phyloP scores from a whole-genome alignment of 2,797 vertebrate species.

The Falco berigora region DNA sequence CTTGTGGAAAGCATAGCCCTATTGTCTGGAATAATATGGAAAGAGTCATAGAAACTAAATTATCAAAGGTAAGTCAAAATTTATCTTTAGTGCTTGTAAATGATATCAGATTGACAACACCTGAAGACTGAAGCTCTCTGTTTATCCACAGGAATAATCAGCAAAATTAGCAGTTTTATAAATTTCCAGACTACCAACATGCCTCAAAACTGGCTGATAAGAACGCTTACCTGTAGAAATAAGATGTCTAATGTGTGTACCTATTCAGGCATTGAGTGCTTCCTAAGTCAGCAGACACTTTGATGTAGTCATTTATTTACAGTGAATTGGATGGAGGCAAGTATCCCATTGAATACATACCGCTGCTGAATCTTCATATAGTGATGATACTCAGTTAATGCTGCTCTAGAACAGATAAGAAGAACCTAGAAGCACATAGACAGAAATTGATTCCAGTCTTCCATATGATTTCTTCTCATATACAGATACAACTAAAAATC shows the following conservation, averaged over 20 bases:
- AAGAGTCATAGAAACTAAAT: slow-evolving; percentile 77
- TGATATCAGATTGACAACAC: not conserved
- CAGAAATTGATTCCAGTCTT: not conserved
- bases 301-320: not conserved
- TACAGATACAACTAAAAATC: not conserved
- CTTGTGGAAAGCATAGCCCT: slow-evolving; percentile 71
- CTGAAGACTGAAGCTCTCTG: slow-evolving; percentile 20
- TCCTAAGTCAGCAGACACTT: not conserved
- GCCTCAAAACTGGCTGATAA: not conserved
- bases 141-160: not conserved
- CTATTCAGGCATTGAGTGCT: not conserved
- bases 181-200: not conserved
- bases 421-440: not conserved
- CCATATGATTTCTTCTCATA: not conserved
- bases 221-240: not conserved
- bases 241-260: not conserved
- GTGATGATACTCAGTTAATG: not conserved
- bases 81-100: slow-evolving; percentile 61
- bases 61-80: slow-evolving; percentile 62
- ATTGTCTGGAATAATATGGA: slow-evolving; percentile 79
- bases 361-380: not conserved
- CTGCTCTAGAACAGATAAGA: not conserved
- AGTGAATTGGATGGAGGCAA: not conserved
- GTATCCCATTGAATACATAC: not conserved
- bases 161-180: not conserved